phyloP scores from a whole-genome alignment of 2,888 invertebrate species.

The Watsonalla cultraria region DNA sequence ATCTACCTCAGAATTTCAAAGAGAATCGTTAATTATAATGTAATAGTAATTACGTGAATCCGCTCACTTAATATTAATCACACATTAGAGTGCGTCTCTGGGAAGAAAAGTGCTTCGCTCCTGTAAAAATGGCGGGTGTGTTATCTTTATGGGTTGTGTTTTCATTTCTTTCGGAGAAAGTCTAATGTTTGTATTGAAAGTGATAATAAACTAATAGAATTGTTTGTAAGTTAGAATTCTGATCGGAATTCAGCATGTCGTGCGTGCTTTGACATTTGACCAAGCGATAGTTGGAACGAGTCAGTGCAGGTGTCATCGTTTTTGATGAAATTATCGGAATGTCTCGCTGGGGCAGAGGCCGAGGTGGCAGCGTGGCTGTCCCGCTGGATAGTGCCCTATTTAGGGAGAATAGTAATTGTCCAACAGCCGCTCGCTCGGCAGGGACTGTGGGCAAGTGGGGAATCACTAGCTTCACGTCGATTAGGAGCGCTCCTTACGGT shows the following conservation, averaged over 20 bases:
- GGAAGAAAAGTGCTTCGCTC: conserved; percentile 61
- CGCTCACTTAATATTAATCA: conserved; percentile 28
- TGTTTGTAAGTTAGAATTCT: conserved; percentile 23
- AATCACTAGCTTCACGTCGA: conserved; percentile 94
- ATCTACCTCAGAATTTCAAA: conserved; percentile 67
- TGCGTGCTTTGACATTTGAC: conserved; percentile 54
- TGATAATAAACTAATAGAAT: conserved; percentile 29
- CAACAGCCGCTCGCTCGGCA: conserved; percentile 92
- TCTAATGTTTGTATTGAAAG: conserved; percentile 40
- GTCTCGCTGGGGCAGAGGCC: conserved; percentile 82
- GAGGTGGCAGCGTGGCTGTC: conserved; percentile 79
- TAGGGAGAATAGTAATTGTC: conserved; percentile 90
- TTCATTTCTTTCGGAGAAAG: conserved; percentile 63
- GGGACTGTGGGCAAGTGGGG: conserved; percentile 97
- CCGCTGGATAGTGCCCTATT: conserved; percentile 81
- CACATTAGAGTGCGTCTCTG: conserved; percentile 48
- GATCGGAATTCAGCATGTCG: conserved; percentile 46
- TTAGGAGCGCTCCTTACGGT: conserved; percentile 88
- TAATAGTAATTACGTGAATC: conserved; percentile 37
- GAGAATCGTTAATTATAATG: conserved; percentile 47
- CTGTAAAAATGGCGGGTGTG: conserved; percentile 78
- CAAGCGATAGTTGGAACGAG: conserved; percentile 48
- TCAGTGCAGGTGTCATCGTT: conserved; percentile 66
- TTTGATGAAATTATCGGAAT: conserved; percentile 77
- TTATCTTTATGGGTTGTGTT: conserved; percentile 75